Base-by-base conservation (phyloP, 2,888 invertebrate species). In the Rhagophthalmus giganteus region DNA sequence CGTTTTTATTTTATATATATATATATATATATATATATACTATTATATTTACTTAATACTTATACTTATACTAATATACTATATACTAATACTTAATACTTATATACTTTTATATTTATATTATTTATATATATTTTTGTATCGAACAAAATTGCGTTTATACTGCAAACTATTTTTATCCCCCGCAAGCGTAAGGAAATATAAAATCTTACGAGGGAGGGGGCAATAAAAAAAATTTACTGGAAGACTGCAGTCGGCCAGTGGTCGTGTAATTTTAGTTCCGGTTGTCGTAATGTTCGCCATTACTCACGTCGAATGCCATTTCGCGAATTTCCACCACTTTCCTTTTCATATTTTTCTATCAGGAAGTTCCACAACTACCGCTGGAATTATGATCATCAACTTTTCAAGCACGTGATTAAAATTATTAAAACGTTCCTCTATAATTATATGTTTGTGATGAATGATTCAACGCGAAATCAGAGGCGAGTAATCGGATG, bases 191-290 rank as follows among this genome's bases (percentile, higher is more conserved):
- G 7, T 20, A 20, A 20, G 20, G 20, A 20, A 20, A 7, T 20
- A 20, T 20, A 7, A 20, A 20, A 20, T 20, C 20, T 20, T 7
- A 5, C 7, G 20, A 3, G 3, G 20, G 3, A 20, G 7, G 3
- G n/a, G n/a, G n/a, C n/a, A n/a, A 27, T 3, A 27, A 27, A 9
- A 27, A 9, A 27, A 20, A 7, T 20, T 20, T 7, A 20, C 20
- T 7, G 7, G 3, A 7, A 20, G 20, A 7, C 20, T 5, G 20
- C 3, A 53, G 55, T n/a, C 57, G 62, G 58, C 60, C 64, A 63
- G 61, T 60, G 63, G 59, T 66, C 62, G 62, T 66, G 65, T 65
- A 66, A 66, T 66, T 66, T 57, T 39, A 61, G 60, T 62, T 66
- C 65, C 66, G 65, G 57, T 61, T 57, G 61, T 60, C 62, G 62